phyloP scores from a whole-genome alignment of 2,797 vertebrate genomes.

The Tragopan temminckii region DNA sequence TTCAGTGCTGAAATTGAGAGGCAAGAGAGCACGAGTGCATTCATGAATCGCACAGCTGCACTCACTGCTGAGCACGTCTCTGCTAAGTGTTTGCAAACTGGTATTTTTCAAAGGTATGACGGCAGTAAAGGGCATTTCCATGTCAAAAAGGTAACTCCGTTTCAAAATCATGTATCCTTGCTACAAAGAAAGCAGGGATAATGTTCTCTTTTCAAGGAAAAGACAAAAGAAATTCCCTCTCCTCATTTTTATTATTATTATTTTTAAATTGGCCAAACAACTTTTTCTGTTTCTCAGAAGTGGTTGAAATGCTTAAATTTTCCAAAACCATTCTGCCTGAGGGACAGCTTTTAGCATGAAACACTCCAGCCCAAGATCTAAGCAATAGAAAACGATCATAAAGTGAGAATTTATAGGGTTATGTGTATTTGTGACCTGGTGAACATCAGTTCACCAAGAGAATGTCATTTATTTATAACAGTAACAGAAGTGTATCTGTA shows the following conservation, averaged over 20 bases:
- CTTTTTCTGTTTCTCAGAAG: not conserved
- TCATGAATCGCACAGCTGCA: not conserved
- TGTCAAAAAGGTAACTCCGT: not conserved
- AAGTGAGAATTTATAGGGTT: not conserved
- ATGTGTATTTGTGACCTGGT: not conserved
- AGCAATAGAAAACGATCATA: not conserved
- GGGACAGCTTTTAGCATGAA: fast-evolving
- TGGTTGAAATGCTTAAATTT: not conserved
- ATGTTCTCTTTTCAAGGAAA: not conserved
- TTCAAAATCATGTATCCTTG: not conserved
- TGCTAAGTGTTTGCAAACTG: not conserved
- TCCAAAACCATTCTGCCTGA: not conserved
- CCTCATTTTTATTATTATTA: fast-evolving
- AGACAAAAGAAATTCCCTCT: fast-evolving
- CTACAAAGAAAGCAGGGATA: not conserved
- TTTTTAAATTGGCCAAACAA: not conserved
- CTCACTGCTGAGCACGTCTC: fast-evolving
- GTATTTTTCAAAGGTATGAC: not conserved
- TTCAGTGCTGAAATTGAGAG: not conserved
- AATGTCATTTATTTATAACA: not conserved
- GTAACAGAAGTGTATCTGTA: not conserved
- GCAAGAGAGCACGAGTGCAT: not conserved
- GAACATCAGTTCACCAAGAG: not conserved
- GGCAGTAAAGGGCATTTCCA: not conserved
- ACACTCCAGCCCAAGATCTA: not conserved